Conservation (phyloP, 2,113 vertebrate genomes). For the Scomber japonicus region DNA sequence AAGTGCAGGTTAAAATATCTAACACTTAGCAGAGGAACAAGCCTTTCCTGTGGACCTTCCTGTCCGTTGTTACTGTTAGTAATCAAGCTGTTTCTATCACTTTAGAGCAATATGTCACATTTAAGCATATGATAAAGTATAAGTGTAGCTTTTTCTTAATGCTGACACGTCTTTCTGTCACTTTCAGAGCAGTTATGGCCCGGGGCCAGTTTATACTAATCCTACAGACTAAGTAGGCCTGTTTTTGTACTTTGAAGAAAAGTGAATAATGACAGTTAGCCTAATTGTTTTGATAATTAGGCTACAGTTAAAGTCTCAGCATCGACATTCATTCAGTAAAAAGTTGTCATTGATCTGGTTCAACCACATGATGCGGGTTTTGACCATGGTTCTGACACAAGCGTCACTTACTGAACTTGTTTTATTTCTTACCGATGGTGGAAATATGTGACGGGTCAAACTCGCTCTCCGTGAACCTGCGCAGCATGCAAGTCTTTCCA, state of each 20-base stretch:
- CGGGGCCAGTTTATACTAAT: slow-evolving; percentile 39
- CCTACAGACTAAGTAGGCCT: slow-evolving; percentile 6
- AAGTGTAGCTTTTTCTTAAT: background rate
- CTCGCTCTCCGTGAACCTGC: slow-evolving; percentile 93
- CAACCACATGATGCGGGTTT: background rate
- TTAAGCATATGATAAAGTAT: background rate
- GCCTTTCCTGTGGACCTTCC: background rate
- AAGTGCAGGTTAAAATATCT: slow-evolving; percentile 1
- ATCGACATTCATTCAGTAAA: background rate
- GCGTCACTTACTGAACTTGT: slow-evolving; percentile 25
- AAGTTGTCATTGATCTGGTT: background rate
- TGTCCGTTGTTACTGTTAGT: background rate
- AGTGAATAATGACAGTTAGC: background rate
- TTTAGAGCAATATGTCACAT: background rate
- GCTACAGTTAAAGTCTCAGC: background rate
- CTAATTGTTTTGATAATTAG: background rate
- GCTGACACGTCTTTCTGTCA: background rate
- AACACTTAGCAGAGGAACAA: background rate
- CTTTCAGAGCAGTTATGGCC: slow-evolving; percentile 25
- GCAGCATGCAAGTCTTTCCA: slow-evolving; percentile 94
- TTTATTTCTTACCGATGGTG: slow-evolving; percentile 90
- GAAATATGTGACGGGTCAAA: slow-evolving; percentile 94
- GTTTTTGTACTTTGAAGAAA: background rate
- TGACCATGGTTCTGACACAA: no score
- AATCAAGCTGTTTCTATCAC: background rate